phyloP scores from a whole-genome alignment of 2,797 vertebrate genomes.

The Hippoglossus hippoglossus region DNA sequence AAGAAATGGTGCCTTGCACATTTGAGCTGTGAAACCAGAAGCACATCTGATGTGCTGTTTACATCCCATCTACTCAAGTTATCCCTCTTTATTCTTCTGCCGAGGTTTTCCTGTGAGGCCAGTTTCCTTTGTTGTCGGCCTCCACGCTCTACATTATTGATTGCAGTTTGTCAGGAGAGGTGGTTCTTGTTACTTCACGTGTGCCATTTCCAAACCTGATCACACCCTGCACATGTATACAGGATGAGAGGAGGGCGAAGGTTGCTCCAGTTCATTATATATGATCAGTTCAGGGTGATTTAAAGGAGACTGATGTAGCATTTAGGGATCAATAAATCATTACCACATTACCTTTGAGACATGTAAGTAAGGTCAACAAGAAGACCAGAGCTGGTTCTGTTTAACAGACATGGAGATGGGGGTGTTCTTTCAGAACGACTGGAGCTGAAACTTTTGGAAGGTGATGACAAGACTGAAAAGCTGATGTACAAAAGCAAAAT shows the following conservation, averaged over 20 bases:
- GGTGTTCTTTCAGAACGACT: not conserved
- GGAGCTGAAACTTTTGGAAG: not conserved
- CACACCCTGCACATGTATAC: constrained; percentile 12
- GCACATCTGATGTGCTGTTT: constrained; percentile 7
- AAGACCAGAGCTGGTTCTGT: not conserved
- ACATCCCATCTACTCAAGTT: not conserved
- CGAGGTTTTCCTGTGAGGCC: constrained; percentile 9
- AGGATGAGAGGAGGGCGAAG: not conserved
- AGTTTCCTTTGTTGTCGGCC: constrained; percentile 30
- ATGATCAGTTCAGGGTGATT: constrained; percentile 6
- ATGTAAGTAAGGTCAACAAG: constrained; percentile 19
- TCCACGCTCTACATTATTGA: constrained; percentile 51
- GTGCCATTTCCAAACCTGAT: constrained; percentile 24
- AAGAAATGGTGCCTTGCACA: constrained; percentile 10
- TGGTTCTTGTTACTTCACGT: constrained; percentile 9
- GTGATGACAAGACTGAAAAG: not conserved
- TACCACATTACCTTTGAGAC: constrained; percentile 16
- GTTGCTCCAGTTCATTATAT: constrained; percentile 9
- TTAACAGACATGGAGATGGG: not conserved
- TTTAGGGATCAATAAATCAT: constrained; percentile 38
- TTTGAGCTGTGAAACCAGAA: not conserved
- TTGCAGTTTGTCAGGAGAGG: constrained; percentile 45
- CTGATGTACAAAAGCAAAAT: not conserved
- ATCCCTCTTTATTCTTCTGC: constrained; percentile 22
- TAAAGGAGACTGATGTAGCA: constrained; percentile 20